These are phyloP conservation scores for Tragelaphus strepsiceros DNA, from an alignment of 2,113 vertebrate genomes.

Conservation along the genomic window DNA sequence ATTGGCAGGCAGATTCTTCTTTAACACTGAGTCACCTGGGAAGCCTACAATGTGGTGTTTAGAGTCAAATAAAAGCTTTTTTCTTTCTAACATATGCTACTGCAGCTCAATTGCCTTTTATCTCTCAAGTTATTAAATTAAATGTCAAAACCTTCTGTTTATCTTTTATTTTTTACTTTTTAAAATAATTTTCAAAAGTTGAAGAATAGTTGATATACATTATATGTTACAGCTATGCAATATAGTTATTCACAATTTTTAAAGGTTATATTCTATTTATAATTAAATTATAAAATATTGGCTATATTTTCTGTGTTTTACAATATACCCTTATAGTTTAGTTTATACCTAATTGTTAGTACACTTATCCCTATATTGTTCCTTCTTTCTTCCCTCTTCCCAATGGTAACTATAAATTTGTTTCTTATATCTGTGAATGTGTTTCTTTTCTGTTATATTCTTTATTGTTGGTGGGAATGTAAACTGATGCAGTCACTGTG, in stretches of 20 bases:
- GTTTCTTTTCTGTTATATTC: not conserved
- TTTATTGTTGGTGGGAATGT: not conserved
- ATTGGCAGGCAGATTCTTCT: not conserved
- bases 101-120: not conserved
- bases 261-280: not conserved
- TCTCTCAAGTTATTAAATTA: not conserved
- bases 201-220: not conserved
- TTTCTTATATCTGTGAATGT: not conserved
- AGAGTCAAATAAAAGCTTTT: not conserved
- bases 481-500: not conserved
- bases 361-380: not conserved
- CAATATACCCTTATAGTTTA: not conserved
- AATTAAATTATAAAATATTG: not conserved
- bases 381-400: not conserved
- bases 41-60: not conserved
- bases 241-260: not conserved
- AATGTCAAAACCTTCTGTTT: not conserved
- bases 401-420: not conserved
- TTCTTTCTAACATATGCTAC: not conserved
- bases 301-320: not conserved
- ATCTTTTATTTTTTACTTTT: not conserved
- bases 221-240: not conserved
- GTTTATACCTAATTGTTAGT: not conserved
- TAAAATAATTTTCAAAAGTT: not conserved
- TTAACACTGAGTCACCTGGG: not conserved